These are phyloP conservation scores for Danaus melanippus DNA, from an alignment of 1,140 invertebrate species.

Conservation along the genomic window DNA sequence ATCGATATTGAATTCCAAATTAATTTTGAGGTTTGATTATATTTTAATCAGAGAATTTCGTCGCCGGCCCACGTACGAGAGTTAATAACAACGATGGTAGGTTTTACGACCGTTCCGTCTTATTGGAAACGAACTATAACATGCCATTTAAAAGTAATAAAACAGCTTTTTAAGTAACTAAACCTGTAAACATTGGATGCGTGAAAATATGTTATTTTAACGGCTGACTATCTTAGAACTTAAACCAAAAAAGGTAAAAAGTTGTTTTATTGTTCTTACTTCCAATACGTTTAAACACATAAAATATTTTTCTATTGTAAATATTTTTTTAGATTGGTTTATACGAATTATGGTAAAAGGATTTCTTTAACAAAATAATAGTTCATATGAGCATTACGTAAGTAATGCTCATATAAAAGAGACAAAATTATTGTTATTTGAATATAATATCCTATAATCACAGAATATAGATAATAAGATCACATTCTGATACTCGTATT, in stretches of 20 bases:
- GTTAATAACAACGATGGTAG: conserved; percentile 14
- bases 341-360: too few species aligned
- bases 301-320: too few species aligned
- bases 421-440: too few species aligned
- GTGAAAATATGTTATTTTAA: conserved; percentile 57
- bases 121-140: conserved; percentile 40
- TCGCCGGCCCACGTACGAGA: conserved; percentile 16
- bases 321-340: too few species aligned
- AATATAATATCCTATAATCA: too few species aligned
- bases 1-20: conserved; percentile 19
- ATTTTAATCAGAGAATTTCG: conserved; percentile 24
- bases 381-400: too few species aligned
- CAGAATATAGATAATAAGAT: too few species aligned
- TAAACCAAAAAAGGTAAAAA: too few species aligned
- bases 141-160: conserved; percentile 59
- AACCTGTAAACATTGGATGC: conserved; percentile 37
- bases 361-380: too few species aligned
- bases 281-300: too few species aligned
- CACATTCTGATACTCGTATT: conserved; percentile 18
- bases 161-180: conserved; percentile 46
- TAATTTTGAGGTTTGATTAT: conserved; percentile 16
- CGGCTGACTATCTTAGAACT: conserved; percentile 31
- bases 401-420: too few species aligned
- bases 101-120: conserved; percentile 23
- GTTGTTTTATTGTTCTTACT: too few species aligned